Conservation (phyloP, 2,797 vertebrate genomes). For the Bucorvus abyssinicus region DNA sequence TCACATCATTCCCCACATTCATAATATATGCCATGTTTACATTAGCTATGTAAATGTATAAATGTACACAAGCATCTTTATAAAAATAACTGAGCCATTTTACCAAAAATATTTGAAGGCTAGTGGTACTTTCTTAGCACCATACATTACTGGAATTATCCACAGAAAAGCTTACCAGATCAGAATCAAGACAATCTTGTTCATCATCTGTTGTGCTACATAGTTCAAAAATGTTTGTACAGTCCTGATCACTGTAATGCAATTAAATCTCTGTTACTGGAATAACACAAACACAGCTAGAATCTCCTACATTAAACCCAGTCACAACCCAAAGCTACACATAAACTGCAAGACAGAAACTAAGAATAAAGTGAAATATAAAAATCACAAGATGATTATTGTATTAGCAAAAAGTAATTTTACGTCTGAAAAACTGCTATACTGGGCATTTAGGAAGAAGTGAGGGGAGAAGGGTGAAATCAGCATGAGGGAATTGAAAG, state of each 20-base stretch:
- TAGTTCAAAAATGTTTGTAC: conserved; percentile 89
- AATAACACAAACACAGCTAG: not conserved
- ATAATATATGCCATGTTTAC: not conserved
- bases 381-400: not conserved
- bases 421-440: not conserved
- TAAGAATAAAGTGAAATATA: not conserved
- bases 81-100: not conserved
- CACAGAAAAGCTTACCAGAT: conserved; percentile 77
- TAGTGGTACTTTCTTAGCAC: not conserved
- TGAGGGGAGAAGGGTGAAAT: not conserved
- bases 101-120: not conserved
- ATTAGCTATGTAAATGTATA: not conserved
- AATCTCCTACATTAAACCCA: not conserved
- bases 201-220: conserved; percentile 88
- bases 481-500: not conserved
- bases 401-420: not conserved
- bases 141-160: not conserved
- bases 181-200: conserved; percentile 70
- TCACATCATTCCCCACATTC: not conserved
- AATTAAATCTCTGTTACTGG: conserved; percentile 49
- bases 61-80: not conserved
- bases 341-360: not conserved
- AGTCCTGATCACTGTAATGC: conserved; percentile 84
- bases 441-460: not conserved
- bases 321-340: not conserved